phyloP scores from a whole-genome alignment of 2,797 vertebrate genomes.

The Falco naumanni region DNA sequence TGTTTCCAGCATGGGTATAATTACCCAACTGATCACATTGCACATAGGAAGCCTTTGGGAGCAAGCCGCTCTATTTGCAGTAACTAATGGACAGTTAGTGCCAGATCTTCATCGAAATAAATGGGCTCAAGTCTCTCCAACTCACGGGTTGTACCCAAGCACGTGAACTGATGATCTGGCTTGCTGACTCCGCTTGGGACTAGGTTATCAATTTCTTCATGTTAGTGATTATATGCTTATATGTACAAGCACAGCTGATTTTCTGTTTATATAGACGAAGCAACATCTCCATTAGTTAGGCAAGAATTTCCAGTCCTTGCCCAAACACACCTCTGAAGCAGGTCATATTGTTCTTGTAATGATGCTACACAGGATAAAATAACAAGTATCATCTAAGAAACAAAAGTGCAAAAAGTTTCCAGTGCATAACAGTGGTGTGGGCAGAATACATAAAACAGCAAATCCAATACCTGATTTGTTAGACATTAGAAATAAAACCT shows the following conservation, averaged over 20 bases:
- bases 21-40: accelerated
- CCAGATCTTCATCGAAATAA: not conserved
- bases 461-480: not conserved
- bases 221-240: accelerated
- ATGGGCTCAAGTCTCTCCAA: not conserved
- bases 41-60: not conserved
- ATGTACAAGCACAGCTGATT: not conserved
- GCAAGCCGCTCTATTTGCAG: not conserved
- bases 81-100: not conserved
- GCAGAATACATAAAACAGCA: not conserved
- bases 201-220: not conserved
- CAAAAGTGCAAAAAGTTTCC: not conserved
- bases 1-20: not conserved
- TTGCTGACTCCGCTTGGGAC: not conserved
- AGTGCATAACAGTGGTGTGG: not conserved
- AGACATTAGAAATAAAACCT: not conserved
- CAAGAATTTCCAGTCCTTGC: not conserved
- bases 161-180: not conserved
- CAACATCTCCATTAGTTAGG: not conserved
- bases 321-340: not conserved
- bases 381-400: not conserved
- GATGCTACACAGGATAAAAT: not conserved
- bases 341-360: not conserved
- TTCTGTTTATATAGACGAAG: not conserved
- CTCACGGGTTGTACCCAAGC: not conserved